Percentiles rank a stretch among this genome's conserved stretches.
Conservation (phyloP, 2,113 vertebrate genomes). For the Lichenostomus cassidix region DNA sequence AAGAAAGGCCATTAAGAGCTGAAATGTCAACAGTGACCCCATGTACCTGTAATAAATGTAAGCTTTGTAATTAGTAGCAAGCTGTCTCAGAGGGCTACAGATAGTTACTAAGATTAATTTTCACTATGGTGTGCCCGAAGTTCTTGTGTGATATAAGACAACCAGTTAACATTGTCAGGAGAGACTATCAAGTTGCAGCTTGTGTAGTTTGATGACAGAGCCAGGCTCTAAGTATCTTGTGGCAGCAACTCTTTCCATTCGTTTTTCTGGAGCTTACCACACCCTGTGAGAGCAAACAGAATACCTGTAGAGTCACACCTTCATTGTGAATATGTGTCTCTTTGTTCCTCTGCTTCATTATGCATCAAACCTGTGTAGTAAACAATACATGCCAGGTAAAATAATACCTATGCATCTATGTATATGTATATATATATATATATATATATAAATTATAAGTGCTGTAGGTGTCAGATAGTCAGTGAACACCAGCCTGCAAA, state of each 20-base stretch:
- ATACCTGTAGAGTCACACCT: background rate
- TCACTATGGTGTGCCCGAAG: background rate
- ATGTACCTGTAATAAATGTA: conserved; percentile 53
- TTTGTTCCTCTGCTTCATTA: background rate
- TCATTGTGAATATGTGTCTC: background rate
- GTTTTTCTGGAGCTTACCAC: background rate
- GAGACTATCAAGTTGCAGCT: background rate
- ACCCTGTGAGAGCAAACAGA: background rate
- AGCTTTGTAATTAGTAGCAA: conserved; percentile 53
- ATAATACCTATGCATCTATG: background rate
- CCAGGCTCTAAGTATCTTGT: background rate
- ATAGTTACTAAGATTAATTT: conserved; percentile 46
- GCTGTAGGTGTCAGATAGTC: background rate
- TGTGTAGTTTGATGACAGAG: background rate
- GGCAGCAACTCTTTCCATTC: background rate
- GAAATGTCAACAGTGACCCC: conserved; percentile 34
- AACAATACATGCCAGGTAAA: background rate
- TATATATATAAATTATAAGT: background rate
- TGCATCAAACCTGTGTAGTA: background rate
- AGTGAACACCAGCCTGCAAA: background rate
- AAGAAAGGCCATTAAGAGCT: conserved; percentile 26
- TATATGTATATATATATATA: too few species aligned
- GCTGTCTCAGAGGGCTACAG: conserved; percentile 10
- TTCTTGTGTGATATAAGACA: background rate
- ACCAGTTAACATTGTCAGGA: background rate